phyloP scores from a whole-genome alignment of 2,113 vertebrate species.

The Aptenodytes forsteri region DNA sequence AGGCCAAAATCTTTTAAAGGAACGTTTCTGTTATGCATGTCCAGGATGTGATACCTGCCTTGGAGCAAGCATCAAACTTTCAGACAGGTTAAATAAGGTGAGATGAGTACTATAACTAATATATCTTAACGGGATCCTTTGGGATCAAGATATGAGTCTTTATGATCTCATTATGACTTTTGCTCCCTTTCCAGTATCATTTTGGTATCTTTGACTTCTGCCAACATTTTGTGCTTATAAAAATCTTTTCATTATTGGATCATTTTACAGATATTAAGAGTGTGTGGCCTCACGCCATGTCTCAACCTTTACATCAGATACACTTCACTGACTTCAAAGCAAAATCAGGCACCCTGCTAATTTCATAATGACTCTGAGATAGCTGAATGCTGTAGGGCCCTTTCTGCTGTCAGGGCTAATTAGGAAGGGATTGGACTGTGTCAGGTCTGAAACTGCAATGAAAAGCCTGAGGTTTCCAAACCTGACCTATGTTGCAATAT shows the following conservation, averaged over 20 bases:
- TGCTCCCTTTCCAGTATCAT: not conserved
- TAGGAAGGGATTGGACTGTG: not conserved
- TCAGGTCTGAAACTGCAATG: not conserved
- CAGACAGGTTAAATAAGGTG: not conserved
- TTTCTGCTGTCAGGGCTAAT: constrained; percentile 26
- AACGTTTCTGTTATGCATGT: not conserved
- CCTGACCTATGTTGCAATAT: not conserved
- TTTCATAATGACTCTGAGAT: constrained; percentile 13
- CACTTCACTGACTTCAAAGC: not conserved
- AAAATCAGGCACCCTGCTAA: constrained; percentile 28
- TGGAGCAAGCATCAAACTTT: not conserved
- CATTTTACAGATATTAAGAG: not conserved
- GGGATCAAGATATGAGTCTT: not conserved
- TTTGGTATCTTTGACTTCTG: not conserved
- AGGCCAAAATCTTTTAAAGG: not conserved
- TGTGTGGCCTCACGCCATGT: not conserved
- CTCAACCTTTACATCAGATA: not conserved
- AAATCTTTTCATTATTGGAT: not conserved
- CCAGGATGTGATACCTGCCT: not conserved
- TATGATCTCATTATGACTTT: not conserved
- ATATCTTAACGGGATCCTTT: not conserved
- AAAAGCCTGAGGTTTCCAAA: not conserved
- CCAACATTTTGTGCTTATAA: not conserved
- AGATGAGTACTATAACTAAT: not conserved
- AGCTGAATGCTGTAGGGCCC: not conserved